Percentiles rank a stretch among this genome's conserved stretches.
Conservation (phyloP, 1,140 invertebrate species). For the Varroa destructor region DNA sequence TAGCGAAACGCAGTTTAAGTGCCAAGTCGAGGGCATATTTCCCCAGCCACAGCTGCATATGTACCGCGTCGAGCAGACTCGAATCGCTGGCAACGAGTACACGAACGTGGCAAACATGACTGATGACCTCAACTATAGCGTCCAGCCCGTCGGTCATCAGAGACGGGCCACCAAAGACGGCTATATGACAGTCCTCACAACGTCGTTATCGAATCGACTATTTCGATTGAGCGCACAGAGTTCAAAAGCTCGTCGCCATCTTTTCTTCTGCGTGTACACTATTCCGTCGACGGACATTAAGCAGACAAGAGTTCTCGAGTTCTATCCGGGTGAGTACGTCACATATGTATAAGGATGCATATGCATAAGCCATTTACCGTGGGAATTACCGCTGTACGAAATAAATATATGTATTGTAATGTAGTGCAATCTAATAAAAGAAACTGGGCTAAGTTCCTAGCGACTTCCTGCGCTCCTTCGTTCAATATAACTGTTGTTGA, state of each 20-base stretch:
- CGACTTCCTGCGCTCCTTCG: too few relatives aligned
- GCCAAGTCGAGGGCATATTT: conserved; percentile 21
- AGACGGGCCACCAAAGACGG: conserved; percentile 22
- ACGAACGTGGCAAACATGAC: conserved; percentile 27
- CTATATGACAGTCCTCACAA: conserved; percentile 17
- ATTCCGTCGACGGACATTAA: conserved; percentile 25
- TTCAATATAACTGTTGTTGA: too few relatives aligned
- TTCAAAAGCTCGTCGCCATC: conserved; percentile 18
- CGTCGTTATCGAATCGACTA: conserved; percentile 21
- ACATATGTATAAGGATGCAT: too few relatives aligned
- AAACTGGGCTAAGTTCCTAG: too few relatives aligned
- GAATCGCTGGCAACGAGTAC: conserved; percentile 26
- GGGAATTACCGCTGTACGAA: too few relatives aligned
- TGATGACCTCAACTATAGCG: conserved; percentile 18
- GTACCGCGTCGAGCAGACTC: conserved; percentile 25
- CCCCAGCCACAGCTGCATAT: conserved; percentile 24
- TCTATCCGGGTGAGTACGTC: conserved; percentile 22
- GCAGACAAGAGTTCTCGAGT: conserved; percentile 24
- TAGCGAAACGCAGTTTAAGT: conserved; percentile 24
- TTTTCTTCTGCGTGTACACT: conserved; percentile 25
- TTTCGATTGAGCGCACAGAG: conserved; percentile 25
- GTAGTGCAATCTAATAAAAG: too few relatives aligned
- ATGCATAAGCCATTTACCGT: too few relatives aligned
- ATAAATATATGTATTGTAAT: too few relatives aligned
- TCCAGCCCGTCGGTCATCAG: conserved; percentile 21